These are phyloP conservation scores for Lycodopsis pacificus DNA, from an alignment of 2,797 vertebrate genomes.

Conservation along the genomic window DNA sequence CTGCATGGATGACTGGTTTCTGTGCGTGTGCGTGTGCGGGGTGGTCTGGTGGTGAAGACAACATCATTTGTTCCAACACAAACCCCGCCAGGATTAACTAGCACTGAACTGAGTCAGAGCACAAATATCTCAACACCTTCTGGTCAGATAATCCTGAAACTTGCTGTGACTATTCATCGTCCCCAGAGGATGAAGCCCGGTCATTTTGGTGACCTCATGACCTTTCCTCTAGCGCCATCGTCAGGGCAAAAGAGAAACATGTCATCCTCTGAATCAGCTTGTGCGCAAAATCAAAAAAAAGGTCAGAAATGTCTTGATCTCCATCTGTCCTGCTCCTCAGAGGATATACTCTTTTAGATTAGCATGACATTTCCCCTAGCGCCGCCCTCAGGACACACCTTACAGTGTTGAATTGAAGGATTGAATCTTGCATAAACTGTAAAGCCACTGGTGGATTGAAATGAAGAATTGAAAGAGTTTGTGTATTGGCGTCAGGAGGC, in stretches of 20 bases:
- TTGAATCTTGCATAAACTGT: not conserved
- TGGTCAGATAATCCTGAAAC: not conserved
- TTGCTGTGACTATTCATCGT: not conserved
- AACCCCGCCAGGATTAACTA: slow-evolving; percentile 4
- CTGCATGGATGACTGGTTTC: slow-evolving; percentile 1
- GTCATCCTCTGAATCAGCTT: not conserved
- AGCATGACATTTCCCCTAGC: not conserved
- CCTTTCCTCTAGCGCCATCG: not conserved
- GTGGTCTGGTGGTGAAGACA: slow-evolving; percentile 9
- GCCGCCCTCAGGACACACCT: not conserved
- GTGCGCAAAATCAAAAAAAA: not conserved
- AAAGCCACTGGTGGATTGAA: not conserved
- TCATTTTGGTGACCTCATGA: not conserved
- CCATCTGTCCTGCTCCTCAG: not conserved
- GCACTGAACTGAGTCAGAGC: not conserved
- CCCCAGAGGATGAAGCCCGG: not conserved
- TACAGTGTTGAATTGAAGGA: not conserved
- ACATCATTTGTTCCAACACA: slow-evolving; percentile 18
- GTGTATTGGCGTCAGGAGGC: not conserved
- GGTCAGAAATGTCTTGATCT: not conserved
- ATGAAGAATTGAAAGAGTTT: not conserved
- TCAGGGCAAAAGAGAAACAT: not conserved
- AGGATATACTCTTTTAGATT: not conserved
- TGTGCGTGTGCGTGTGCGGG: not conserved
- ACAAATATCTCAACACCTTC: not conserved